These are phyloP conservation scores for Taenioides sp. DNA, from an alignment of 2,797 vertebrate species.

Conservation along the genomic window DNA sequence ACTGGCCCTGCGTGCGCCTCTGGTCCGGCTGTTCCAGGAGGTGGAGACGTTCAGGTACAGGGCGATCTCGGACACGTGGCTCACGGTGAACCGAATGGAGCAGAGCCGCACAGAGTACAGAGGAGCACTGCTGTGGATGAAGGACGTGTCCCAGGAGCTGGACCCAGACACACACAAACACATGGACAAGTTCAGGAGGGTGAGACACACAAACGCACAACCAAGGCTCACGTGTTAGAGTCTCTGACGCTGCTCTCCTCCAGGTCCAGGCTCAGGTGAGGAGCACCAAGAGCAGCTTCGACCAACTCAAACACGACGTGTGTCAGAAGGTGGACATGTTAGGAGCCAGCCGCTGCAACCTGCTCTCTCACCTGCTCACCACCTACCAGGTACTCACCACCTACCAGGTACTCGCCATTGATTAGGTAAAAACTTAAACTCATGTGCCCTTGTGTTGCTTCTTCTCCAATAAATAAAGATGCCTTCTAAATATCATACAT, in stretches of 20 bases:
- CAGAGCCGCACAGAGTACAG: constrained; percentile 94
- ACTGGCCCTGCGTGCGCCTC: constrained; percentile 82
- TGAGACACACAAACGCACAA: not conserved
- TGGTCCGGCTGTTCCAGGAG: constrained; percentile 93
- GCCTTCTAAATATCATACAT: no score
- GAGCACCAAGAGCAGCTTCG: constrained; percentile 90
- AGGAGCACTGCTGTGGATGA: constrained; percentile 98
- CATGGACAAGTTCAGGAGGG: constrained; percentile 99
- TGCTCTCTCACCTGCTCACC: constrained; percentile 93
- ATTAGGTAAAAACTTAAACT: no score
- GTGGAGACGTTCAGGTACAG: constrained; percentile 96
- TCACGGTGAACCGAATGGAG: constrained; percentile 97
- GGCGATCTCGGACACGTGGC: constrained; percentile 96
- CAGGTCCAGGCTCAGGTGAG: constrained; percentile 98
- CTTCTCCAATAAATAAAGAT: no score
- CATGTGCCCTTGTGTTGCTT: no score
- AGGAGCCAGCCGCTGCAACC: constrained; percentile 97
- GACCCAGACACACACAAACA: constrained; percentile 96
- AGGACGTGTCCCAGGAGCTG: constrained; percentile 96
- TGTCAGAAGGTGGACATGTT: constrained; percentile 98
- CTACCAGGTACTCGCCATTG: no score
- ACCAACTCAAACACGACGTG: constrained; percentile 96
- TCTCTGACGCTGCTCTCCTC: not conserved
- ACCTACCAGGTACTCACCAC: constrained; percentile 86
- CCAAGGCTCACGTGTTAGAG: no score